A percentile compares a stretch with the other conserved stretches of the same genome.
These are phyloP conservation scores for Gastracanthus pulcherrimus DNA, from an alignment of 2,888 invertebrate species.

Conservation along the genomic window DNA sequence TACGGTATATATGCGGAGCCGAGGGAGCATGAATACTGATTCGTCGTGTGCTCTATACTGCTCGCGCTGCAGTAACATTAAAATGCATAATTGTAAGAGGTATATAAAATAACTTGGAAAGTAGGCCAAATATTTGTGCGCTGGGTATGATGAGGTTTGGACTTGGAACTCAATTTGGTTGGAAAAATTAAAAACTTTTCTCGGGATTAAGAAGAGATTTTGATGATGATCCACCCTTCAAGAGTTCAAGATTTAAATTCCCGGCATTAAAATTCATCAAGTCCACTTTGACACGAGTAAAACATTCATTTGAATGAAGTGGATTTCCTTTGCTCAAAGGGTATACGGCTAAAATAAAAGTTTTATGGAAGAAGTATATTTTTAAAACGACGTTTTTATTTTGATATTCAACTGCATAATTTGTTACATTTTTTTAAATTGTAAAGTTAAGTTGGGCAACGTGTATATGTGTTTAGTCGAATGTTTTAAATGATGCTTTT, in stretches of 20 bases:
- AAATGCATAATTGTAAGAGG: background rate
- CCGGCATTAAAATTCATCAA: background rate
- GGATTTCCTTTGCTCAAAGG: background rate
- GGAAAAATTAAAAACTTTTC: background rate
- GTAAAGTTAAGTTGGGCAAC: background rate
- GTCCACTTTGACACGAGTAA: too few species aligned
- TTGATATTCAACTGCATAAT: too few species aligned
- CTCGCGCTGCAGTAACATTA: conserved; percentile 1
- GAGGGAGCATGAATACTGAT: background rate
- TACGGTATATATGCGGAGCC: background rate
- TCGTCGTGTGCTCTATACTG: too few species aligned
- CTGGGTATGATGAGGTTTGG: background rate
- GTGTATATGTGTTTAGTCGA: too few species aligned
- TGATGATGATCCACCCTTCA: too few species aligned
- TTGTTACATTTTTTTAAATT: background rate
- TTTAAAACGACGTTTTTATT: too few species aligned
- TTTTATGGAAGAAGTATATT: too few species aligned
- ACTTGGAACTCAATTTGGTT: background rate
- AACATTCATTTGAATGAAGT: background rate
- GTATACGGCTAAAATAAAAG: background rate
- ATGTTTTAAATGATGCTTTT: too few species aligned
- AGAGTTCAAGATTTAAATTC: background rate
- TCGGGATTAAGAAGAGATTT: background rate
- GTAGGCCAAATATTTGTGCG: conserved; percentile 30
- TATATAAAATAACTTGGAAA: conserved; percentile 7